These are phyloP conservation scores for Poeciliopsis turneri DNA, from an alignment of 2,797 vertebrate genomes.

Conservation along the genomic window DNA sequence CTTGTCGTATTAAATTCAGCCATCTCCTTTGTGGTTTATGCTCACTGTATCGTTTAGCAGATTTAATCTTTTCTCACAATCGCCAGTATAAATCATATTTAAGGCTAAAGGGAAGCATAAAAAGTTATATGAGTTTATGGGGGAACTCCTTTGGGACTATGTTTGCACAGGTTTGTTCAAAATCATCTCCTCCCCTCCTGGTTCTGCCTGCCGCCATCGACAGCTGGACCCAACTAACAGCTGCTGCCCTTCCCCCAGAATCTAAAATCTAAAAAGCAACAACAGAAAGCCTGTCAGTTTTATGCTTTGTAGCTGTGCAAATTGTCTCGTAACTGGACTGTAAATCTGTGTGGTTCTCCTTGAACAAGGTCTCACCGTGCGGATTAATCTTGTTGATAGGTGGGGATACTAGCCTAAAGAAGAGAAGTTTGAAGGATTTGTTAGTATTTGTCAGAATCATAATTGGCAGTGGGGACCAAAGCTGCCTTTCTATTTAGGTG, in stretches of 20 bases:
- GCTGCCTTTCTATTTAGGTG: neutral
- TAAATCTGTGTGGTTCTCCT: constrained; percentile 31
- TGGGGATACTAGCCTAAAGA: neutral
- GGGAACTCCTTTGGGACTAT: constrained; percentile 60
- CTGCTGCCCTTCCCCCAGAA: constrained; percentile 63
- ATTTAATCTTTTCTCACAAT: constrained; percentile 31
- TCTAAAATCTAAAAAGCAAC: constrained; percentile 52
- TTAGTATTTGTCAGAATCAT: neutral
- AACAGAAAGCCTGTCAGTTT: constrained; percentile 38
- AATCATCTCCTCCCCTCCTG: constrained; percentile 54
- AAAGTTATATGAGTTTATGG: constrained; percentile 49
- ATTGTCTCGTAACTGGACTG: constrained; percentile 32
- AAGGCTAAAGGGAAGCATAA: constrained; percentile 52
- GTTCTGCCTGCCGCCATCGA: constrained; percentile 60
- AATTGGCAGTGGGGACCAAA: neutral
- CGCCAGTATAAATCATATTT: constrained; percentile 21
- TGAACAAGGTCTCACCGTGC: neutral
- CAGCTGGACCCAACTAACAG: constrained; percentile 72
- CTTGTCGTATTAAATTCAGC: constrained; percentile 3
- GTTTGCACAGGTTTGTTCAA: constrained; percentile 66
- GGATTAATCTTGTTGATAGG: constrained; percentile 7
- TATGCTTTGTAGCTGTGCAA: constrained; percentile 23
- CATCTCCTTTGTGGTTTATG: constrained; percentile 25
- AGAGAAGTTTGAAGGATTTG: neutral
- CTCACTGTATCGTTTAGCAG: constrained; percentile 37